Conservation (phyloP, 2,113 vertebrate genomes). For the Sigmodon hispidus region DNA sequence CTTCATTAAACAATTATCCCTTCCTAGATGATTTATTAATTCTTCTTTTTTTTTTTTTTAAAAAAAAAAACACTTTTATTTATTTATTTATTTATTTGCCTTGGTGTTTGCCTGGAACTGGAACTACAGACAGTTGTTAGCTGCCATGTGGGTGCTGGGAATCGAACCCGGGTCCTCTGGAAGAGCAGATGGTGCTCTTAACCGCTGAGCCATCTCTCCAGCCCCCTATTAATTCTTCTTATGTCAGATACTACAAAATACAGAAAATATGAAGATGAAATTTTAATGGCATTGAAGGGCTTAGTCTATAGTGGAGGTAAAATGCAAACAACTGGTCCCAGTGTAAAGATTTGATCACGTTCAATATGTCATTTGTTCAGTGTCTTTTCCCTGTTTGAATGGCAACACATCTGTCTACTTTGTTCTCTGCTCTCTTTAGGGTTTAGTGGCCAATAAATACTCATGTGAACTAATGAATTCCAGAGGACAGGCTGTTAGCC, state of each 20-base stretch:
- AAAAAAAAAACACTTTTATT: too few relatives aligned
- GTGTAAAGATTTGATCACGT: background rate
- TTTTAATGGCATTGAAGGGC: background rate
- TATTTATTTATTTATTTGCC: too few relatives aligned
- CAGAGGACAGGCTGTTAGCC: background rate
- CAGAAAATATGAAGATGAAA: background rate
- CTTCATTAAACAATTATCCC: background rate
- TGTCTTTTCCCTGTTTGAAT: background rate
- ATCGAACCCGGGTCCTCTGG: too few relatives aligned
- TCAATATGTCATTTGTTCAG: background rate
- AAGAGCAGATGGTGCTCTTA: too few relatives aligned
- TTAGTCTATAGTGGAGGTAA: background rate
- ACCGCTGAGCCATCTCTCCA: too few relatives aligned
- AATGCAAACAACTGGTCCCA: background rate
- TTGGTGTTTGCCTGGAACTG: too few relatives aligned
- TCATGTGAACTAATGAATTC: background rate
- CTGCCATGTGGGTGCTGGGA: too few relatives aligned
- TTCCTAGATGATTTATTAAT: background rate
- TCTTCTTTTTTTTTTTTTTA: too few relatives aligned
- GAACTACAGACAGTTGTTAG: too few relatives aligned
- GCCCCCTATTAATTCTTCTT: too few relatives aligned
- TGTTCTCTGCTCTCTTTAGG: background rate
- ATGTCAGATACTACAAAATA: background rate
- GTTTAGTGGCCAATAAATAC: background rate
- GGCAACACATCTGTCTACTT: background rate